Evolutionary conservation across 2,797 vertebrate genomes (phyloP).

Genomic region (Hafferia zeledoni): DNA sequence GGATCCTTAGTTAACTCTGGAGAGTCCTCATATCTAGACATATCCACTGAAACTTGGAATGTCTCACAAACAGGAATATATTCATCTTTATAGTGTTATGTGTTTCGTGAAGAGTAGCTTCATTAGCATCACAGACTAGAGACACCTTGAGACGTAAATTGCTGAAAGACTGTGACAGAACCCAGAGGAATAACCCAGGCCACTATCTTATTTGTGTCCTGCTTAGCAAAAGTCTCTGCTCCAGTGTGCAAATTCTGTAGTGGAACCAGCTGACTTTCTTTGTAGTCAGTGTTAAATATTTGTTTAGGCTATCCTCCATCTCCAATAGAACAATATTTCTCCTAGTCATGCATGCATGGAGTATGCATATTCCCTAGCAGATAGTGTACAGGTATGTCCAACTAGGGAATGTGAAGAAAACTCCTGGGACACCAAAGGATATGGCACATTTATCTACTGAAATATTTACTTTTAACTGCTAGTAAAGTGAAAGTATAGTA

Average conservation of each 20-base stretch:
- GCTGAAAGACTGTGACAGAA: neutral
- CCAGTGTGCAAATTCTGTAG: neutral
- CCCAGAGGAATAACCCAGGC: neutral
- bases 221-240: neutral
- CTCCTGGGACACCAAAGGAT: neutral
- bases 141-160: neutral
- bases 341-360: fast-evolving
- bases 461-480: neutral
- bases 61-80: neutral
- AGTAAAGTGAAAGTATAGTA: neutral
- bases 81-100: neutral
- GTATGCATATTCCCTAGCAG: neutral
- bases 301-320: neutral
- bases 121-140: neutral
- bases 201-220: neutral
- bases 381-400: neutral
- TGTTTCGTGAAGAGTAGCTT: neutral
- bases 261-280: neutral
- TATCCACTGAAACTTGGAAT: neutral
- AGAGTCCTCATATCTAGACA: neutral
- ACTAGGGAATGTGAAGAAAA: neutral
- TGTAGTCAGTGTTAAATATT: neutral
- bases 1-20: neutral
- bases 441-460: neutral
- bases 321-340: neutral